phyloP scores from a whole-genome alignment of 2,797 vertebrate species.

The Hypotaenidia okinawae region DNA sequence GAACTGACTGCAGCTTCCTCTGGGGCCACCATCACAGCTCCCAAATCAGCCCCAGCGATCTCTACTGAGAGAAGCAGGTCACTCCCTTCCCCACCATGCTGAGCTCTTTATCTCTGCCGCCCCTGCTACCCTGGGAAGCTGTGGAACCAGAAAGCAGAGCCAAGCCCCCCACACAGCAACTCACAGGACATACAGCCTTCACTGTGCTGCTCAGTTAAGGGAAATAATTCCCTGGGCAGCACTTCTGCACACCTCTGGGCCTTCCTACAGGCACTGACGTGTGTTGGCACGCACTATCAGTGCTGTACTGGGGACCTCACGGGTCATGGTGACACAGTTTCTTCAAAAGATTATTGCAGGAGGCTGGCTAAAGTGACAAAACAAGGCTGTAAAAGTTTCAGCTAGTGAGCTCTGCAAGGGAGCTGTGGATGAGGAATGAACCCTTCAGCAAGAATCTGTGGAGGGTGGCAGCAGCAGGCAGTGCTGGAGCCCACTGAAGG shows the following conservation, averaged over 20 bases:
- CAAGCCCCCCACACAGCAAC: not conserved
- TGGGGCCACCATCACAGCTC: slow-evolving; percentile 42
- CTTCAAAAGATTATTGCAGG: rapidly evolving
- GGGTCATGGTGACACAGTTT: not conserved
- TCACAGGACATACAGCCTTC: not conserved
- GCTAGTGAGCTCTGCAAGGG: not conserved
- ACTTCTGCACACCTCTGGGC: not conserved
- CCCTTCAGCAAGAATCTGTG: not conserved
- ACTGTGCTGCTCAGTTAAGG: not conserved
- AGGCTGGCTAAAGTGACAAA: not conserved
- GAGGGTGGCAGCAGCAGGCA: not conserved
- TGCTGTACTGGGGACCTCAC: not conserved
- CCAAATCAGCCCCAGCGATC: not conserved
- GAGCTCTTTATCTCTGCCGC: slow-evolving; percentile 53
- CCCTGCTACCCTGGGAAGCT: slow-evolving; percentile 7
- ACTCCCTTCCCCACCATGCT: slow-evolving; percentile 66
- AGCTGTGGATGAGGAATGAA: not conserved
- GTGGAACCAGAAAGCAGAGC: slow-evolving; percentile 7
- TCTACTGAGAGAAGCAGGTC: not conserved
- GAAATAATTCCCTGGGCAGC: not conserved
- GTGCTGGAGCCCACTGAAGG: not conserved
- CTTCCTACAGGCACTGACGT: not conserved
- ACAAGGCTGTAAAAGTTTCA: not conserved
- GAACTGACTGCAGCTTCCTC: slow-evolving; percentile 70
- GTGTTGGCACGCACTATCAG: not conserved